phyloP scores from a whole-genome alignment of 1,140 invertebrate species.

The Mizuhopecten yessoensis region DNA sequence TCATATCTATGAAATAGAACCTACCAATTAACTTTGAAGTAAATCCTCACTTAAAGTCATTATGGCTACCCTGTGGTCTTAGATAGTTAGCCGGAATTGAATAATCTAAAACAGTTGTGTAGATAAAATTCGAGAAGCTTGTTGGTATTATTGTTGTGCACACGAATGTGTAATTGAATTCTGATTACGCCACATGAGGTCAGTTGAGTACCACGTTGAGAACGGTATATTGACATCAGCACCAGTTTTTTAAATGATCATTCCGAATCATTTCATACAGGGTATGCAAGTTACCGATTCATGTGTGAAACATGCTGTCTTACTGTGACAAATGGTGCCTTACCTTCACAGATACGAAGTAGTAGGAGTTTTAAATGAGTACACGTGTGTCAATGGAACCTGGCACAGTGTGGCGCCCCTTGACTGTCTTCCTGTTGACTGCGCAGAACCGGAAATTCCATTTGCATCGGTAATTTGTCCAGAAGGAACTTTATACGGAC shows the following conservation, averaged over 20 bases:
- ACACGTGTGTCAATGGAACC: slow-evolving; percentile 65
- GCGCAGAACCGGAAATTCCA: slow-evolving; percentile 66
- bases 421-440: slow-evolving; percentile 69
- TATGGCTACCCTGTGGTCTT: too few species aligned
- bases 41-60: too few species aligned
- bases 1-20: too few species aligned
- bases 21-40: too few species aligned
- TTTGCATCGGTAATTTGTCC: slow-evolving; percentile 64
- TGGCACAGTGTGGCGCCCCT: slow-evolving; percentile 65
- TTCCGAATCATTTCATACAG: too few species aligned
- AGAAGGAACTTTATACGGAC: slow-evolving; percentile 62
- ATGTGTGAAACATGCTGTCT: background rate
- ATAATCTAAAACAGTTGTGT: too few species aligned
- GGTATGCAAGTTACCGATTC: background rate
- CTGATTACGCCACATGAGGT: background rate
- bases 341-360: slow-evolving; percentile 55
- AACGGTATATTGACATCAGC: too few species aligned
- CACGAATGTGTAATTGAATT: background rate
- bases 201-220: too few species aligned
- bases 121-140: too few species aligned
- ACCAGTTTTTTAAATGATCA: too few species aligned
- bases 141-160: background rate
- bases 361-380: slow-evolving; percentile 49
- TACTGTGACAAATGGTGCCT: background rate
- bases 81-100: too few species aligned